Evolutionary conservation across 2,888 invertebrate species (phyloP).

Genomic region (Neoaliturus tenellus): DNA sequence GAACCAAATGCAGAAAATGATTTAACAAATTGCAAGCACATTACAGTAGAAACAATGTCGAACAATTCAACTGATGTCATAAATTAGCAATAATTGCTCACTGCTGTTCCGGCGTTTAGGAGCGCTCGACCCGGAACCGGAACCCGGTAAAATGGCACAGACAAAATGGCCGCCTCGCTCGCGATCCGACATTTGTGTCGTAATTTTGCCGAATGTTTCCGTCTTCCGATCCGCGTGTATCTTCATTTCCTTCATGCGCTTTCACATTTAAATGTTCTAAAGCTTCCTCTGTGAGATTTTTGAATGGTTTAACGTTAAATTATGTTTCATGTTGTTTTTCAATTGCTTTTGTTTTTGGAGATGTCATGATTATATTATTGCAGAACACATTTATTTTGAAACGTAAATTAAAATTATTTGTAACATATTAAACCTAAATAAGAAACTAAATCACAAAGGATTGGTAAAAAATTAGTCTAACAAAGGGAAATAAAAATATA

Average conservation of each 20-base stretch:
- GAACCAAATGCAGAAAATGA: too few species aligned
- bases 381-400: too few species aligned
- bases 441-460: too few species aligned
- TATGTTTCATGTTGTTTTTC: too few species aligned
- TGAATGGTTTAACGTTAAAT: too few species aligned
- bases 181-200: constrained; percentile 41
- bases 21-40: not conserved
- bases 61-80: constrained; percentile 13
- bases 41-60: constrained; percentile 1
- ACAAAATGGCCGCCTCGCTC: constrained; percentile 43
- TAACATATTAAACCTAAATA: too few species aligned
- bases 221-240: constrained; percentile 3
- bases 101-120: constrained; percentile 46
- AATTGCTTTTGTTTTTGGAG: too few species aligned
- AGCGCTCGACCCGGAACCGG: constrained; percentile 50
- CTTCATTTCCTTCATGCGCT: constrained; percentile 30
- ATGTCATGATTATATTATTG: too few species aligned
- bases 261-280: not conserved
- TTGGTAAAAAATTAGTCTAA: too few species aligned
- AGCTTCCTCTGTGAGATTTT: not conserved
- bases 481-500: too few species aligned
- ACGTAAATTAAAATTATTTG: too few species aligned
- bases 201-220: constrained; percentile 47
- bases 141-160: constrained; percentile 40
- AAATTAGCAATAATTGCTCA: constrained; percentile 44